phyloP scores from a whole-genome alignment of 2,797 vertebrate species.

The Galago senegalensis region DNA sequence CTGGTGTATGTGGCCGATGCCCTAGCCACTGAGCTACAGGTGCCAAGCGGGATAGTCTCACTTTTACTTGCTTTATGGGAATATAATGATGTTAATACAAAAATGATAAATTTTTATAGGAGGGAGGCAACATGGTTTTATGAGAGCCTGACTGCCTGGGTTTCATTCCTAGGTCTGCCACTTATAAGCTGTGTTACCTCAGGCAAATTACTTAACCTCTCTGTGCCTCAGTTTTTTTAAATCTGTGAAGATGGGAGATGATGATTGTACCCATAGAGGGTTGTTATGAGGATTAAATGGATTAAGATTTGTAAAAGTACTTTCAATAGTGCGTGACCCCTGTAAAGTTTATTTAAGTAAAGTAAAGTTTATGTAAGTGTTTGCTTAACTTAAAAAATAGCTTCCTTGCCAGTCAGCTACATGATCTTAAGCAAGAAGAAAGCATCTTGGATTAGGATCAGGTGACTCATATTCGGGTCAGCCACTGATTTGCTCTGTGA shows the following conservation, averaged over 20 bases:
- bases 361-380: not conserved
- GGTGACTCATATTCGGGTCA: not conserved
- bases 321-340: not conserved
- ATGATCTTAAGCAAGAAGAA: not conserved
- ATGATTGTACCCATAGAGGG: no score
- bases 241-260: not conserved
- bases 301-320: not conserved
- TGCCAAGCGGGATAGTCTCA: not conserved
- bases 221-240: not conserved
- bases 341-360: not conserved
- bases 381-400: not conserved
- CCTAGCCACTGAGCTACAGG: no score
- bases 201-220: not conserved
- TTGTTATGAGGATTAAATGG: not conserved
- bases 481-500: not conserved
- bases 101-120: not conserved
- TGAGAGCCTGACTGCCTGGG: not conserved
- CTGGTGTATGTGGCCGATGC: no score
- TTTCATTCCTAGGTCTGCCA: not conserved
- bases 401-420: not conserved
- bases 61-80: not conserved
- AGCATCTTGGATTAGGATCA: not conserved
- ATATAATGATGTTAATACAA: not conserved
- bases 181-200: not conserved
- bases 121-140: not conserved